phyloP scores from a whole-genome alignment of 2,113 vertebrate genomes.

The Eulacestoma nigropectus region DNA sequence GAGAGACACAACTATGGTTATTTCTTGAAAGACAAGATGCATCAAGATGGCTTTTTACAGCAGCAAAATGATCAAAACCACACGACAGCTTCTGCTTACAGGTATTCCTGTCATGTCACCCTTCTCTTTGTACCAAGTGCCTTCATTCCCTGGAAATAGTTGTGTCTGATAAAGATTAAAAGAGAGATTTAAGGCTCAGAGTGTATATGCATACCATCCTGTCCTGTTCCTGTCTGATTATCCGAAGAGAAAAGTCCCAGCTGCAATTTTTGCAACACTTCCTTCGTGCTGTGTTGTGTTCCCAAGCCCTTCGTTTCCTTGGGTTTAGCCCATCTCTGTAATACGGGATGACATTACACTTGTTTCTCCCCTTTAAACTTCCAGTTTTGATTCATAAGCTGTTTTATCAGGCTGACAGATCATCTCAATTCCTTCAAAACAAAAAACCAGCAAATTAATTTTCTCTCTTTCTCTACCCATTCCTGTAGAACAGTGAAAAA shows the following conservation, averaged over 20 bases:
- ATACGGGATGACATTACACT: not conserved
- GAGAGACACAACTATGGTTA: not conserved
- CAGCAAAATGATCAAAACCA: constrained; percentile 49
- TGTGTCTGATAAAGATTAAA: constrained; percentile 45
- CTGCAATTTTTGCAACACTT: not conserved
- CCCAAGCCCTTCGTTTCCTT: not conserved
- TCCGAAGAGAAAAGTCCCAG: not conserved
- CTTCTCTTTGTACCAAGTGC: not conserved
- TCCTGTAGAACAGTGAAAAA: not conserved
- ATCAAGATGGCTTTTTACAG: not conserved
- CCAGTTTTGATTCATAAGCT: not conserved
- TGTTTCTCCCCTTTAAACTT: not conserved
- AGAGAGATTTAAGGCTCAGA: constrained; percentile 39
- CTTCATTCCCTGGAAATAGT: constrained; percentile 15
- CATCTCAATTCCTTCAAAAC: constrained; percentile 1
- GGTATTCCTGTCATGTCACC: constrained; percentile 18
- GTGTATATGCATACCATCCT: not conserved
- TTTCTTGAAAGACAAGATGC: constrained; percentile 23
- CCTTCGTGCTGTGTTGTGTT: not conserved
- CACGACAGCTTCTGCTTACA: constrained; percentile 33
- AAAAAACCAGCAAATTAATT: not conserved
- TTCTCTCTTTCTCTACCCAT: not conserved
- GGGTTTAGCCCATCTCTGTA: not conserved
- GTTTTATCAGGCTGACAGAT: not conserved
- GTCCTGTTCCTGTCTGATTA: constrained; percentile 19